Conservation (phyloP, 1,140 invertebrate species). For the Eurosta solidaginis region DNA sequence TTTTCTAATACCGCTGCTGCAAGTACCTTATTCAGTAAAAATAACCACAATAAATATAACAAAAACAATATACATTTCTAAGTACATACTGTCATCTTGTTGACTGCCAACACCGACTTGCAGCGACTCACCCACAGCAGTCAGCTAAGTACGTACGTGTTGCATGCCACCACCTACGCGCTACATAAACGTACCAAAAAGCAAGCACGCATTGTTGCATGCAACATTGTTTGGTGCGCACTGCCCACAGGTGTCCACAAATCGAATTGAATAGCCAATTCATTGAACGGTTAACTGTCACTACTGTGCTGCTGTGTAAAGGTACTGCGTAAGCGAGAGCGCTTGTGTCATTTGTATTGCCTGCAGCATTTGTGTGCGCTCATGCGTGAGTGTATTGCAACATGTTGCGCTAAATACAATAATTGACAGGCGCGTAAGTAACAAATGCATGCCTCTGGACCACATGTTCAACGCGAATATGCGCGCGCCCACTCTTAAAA, state of each 20-base stretch:
- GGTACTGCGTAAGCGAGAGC: too few species aligned
- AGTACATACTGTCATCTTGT: not conserved
- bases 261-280: constrained; percentile 16
- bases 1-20: not conserved
- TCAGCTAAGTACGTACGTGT: not conserved
- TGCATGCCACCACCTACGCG: not conserved
- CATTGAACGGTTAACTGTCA: not conserved
- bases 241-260: not conserved
- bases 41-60: not conserved
- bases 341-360: not conserved
- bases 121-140: not conserved
- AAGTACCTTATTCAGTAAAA: not conserved
- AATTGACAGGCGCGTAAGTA: constrained; percentile 10
- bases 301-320: not conserved
- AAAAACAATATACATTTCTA: not conserved
- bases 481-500: not conserved
- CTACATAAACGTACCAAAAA: not conserved
- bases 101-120: not conserved
- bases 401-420: not conserved
- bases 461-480: too few species aligned
- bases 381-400: not conserved
- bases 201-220: constrained; percentile 5
- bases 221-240: not conserved
- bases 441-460: not conserved
- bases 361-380: not conserved